Evolutionary conservation across 2,113 vertebrate species (phyloP), one percentile per base, ranked within the genome.

Genomic region (Calidris pugnax): DNA sequence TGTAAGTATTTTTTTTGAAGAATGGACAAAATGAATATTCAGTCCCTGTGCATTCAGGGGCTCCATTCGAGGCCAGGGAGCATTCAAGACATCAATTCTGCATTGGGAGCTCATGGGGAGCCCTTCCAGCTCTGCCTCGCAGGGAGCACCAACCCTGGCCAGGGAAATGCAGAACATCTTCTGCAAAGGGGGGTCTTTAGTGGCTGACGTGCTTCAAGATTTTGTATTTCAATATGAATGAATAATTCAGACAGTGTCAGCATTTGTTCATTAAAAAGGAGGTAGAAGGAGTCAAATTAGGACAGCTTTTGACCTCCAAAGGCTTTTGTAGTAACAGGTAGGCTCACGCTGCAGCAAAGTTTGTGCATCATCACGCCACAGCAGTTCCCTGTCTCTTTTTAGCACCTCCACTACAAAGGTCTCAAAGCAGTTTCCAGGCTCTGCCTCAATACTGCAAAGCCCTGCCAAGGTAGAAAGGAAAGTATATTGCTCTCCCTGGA

Each of bases 21-120:
- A 94, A 95, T 55, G 37, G 62, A 35, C 62, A 85, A 94, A 92
- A 96, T 93, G 92, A 97, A 95, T 93, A 96, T 95, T 94, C 94
- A 91, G 76, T 60, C n/a, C 19, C 33, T 62, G 57, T 69, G 69
- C 56, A n/a, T 90, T 95, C 90, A 92, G 66, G 71, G n/a, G 48
- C 45, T 95, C 84, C 50, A n/a, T 78, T 62, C 4, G 2, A 76
- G 91, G 39, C 73, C 72, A 64, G n/a, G 45, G 83, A 96, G 60
- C 28, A 68, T 90, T 93, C 60, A 73, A 72, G 62, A 33, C 51
- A 90, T 90, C 80, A 59, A 1, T 82, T 89, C 62, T 78, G 39
- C 14, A 0, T 7, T 68, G 56, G 88, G 69, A 90, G 47, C 60
- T 93, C 83, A 35, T 19, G 76, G 93, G 72, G 88, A 96, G 79